Base-by-base conservation (phyloP, 2,797 vertebrate genomes). In the Echeneis naucrates region DNA sequence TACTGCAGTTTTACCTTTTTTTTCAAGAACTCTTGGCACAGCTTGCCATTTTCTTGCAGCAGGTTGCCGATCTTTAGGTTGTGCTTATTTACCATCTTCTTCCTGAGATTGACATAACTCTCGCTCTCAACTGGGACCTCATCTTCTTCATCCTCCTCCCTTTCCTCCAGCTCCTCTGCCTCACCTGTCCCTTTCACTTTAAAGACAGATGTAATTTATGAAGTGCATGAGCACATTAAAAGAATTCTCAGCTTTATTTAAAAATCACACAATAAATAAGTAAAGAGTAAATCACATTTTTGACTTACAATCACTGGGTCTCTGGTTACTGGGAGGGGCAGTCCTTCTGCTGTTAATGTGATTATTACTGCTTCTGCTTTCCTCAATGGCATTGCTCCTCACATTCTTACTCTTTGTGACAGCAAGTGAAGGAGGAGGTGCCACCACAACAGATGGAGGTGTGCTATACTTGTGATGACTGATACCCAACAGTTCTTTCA, bases 21-120 rank as follows among this genome's bases (percentile, higher is more conserved):
- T 69, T 77, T 93, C 30, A 58, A 89, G 86, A 97, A 98, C 2
- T 97, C 96, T 0, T 86, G 78, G 76, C 96, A 96, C 81, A 99
- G 95, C 82, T 96, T 98, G 76, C 90, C 77, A 17, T 97, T 99
- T 80, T 98, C 96, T 0, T 94, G 93, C 67, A 90, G 88, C 0
- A 95, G 17, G 72, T 95, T 92, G 69, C 96, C 95, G 0, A 90
- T 78, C 67, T 91, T 94, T 65, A 83, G 72, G 65, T 93, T 95
- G 35, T 92, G 93, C 87, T 91, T 96, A 77, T 75, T 96, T 68
- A 92, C 92, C 89, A 94, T 94, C 83, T 90, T 96, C 92, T 96
- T 98, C 90, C 94, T 96, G 78, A 97, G 91, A 82, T 96, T 95
- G 80, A 96, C 95, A 0, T 97, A 98, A 82, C 97, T 99, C 84